Conservation (phyloP, 2,888 invertebrate species). For the Neoascia interrupta region DNA sequence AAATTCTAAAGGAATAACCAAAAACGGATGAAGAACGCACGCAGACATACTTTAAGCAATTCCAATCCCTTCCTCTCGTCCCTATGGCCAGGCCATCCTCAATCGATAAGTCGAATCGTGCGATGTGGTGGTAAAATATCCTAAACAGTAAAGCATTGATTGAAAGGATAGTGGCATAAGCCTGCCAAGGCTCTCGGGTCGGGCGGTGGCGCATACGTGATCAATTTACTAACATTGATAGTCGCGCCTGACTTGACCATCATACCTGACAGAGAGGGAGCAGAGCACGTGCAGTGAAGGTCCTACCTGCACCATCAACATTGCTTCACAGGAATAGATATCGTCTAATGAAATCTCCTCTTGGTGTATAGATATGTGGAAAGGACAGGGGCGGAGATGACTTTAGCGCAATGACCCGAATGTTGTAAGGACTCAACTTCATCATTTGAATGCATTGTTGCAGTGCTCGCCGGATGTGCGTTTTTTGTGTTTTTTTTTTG, state of each 20-base stretch:
- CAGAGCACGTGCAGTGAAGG: not conserved
- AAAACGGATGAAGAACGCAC: constrained; percentile 41
- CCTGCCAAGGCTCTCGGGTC: constrained; percentile 54
- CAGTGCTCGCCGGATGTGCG: constrained; percentile 64
- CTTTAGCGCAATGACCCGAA: constrained; percentile 58
- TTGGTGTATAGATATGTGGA: constrained; percentile 21
- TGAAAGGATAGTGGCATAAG: constrained; percentile 66
- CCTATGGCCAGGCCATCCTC: not conserved
- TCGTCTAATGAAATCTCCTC: constrained; percentile 62
- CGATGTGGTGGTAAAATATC: constrained; percentile 49
- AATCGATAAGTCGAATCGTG: constrained; percentile 4
- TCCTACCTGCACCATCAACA: constrained; percentile 28
- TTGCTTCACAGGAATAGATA: constrained; percentile 44
- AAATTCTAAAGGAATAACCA: constrained; percentile 2
- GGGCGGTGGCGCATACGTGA: constrained; percentile 65
- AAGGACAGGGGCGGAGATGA: constrained; percentile 12
- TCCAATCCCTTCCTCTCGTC: constrained; percentile 49
- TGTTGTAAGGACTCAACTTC: constrained; percentile 54
- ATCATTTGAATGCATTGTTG: constrained; percentile 69
- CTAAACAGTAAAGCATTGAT: constrained; percentile 66
- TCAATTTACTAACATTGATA: constrained; percentile 68
- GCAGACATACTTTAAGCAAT: constrained; percentile 43
- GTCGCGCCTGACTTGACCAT: constrained; percentile 61
- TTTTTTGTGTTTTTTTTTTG: constrained; percentile 11
- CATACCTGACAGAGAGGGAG: constrained; percentile 13